A percentile compares a stretch with the other conserved stretches of the same genome.
These are phyloP conservation scores for Bhutanitis thaidina DNA, from an alignment of 2,888 invertebrate species.

Conservation along the genomic window DNA sequence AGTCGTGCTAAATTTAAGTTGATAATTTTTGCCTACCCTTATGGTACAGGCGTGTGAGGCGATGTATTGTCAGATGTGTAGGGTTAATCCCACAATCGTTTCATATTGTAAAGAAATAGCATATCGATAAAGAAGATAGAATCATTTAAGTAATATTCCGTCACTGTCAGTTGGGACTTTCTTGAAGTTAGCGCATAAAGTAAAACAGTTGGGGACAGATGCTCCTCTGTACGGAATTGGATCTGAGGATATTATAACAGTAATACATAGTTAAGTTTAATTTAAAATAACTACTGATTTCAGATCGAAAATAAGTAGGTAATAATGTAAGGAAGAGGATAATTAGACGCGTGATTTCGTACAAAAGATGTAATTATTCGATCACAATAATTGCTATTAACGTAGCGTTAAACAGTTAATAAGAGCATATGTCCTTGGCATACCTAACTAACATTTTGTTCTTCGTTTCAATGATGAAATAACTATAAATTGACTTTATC, in stretches of 20 bases:
- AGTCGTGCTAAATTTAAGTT: too few species aligned
- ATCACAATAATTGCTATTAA: constrained; percentile 14
- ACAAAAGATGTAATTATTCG: constrained; percentile 13
- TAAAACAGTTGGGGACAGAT: too few species aligned
- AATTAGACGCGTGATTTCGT: constrained; percentile 6
- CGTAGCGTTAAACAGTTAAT: constrained; percentile 5
- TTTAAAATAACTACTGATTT: not conserved
- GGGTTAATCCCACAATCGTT: too few species aligned
- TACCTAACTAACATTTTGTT: not conserved
- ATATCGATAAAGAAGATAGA: too few species aligned
- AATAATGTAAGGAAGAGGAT: constrained; percentile 12
- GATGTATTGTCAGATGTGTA: too few species aligned
- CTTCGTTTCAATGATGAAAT: not conserved
- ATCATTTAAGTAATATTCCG: too few species aligned
- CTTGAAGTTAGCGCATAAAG: too few species aligned
- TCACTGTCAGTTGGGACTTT: too few species aligned
- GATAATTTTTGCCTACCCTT: too few species aligned
- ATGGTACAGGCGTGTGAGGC: too few species aligned
- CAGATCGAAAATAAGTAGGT: not conserved
- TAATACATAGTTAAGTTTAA: not conserved
- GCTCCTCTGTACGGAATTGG: too few species aligned
- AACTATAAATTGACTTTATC: not conserved
- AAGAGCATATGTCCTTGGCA: constrained; percentile 5
- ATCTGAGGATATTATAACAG: not conserved
- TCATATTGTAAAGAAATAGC: too few species aligned